phyloP scores from a whole-genome alignment of 1,140 invertebrate species.

The Polypedilum vanderplanki region DNA sequence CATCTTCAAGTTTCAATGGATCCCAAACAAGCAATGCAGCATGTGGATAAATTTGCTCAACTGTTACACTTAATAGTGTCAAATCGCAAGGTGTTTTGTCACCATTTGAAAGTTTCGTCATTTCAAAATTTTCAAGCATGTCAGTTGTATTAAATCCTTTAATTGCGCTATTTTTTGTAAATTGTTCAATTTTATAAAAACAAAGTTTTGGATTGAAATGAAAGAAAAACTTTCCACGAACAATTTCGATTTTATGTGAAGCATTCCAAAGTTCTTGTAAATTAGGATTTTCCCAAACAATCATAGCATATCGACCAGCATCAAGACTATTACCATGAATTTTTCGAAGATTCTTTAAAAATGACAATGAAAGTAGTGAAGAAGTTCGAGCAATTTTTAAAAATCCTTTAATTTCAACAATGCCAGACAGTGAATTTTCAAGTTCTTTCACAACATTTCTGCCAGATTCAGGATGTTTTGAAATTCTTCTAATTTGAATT shows the following conservation, averaged over 20 bases:
- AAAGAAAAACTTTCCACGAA: constrained; percentile 72
- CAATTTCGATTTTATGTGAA: constrained; percentile 49
- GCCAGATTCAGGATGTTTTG: constrained; percentile 33
- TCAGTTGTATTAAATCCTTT: constrained; percentile 38
- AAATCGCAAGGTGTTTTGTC: constrained; percentile 81
- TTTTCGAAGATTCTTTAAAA: constrained; percentile 53
- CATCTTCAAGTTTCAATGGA: constrained; percentile 50
- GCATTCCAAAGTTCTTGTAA: constrained; percentile 82
- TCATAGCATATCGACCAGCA: constrained; percentile 55
- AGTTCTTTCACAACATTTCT: constrained; percentile 64
- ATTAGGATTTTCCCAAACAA: constrained; percentile 85
- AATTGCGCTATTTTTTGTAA: constrained; percentile 43
- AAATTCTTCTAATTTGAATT: constrained; percentile 63
- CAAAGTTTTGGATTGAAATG: constrained; percentile 95
- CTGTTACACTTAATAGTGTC: constrained; percentile 49
- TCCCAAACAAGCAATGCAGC: constrained; percentile 57
- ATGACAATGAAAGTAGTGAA: constrained; percentile 68
- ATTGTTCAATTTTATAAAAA: constrained; percentile 60
- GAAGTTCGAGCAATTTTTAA: constrained; percentile 70
- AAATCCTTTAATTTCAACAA: constrained; percentile 72
- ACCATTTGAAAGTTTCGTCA: constrained; percentile 80
- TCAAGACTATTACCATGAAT: constrained; percentile 56
- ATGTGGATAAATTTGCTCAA: constrained; percentile 45
- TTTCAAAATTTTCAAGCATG: constrained; percentile 60
- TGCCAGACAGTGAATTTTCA: constrained; percentile 61